A percentile compares a stretch with the other conserved stretches of the same genome.
Conservation (phyloP, 2,888 invertebrate species). For the Nematopogon swammerdamellus region DNA sequence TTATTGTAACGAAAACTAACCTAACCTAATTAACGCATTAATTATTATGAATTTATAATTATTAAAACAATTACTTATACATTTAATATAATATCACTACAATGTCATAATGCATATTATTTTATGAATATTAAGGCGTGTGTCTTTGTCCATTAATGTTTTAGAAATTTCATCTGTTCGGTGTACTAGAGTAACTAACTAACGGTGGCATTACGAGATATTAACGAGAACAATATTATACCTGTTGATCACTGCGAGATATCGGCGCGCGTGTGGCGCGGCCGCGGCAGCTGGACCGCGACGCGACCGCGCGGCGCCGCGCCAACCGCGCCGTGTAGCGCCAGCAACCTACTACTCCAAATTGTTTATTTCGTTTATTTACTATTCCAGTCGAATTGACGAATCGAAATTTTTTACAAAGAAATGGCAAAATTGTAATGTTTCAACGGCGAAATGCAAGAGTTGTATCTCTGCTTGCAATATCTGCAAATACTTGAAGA, state of each 20-base stretch:
- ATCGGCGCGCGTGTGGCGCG: too few species aligned
- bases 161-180: constrained; percentile 48
- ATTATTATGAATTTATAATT: constrained; percentile 49
- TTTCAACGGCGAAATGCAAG: constrained; percentile 25
- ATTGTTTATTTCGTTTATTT: not conserved
- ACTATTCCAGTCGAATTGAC: not conserved
- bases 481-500: constrained; percentile 30
- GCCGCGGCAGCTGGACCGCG: too few species aligned
- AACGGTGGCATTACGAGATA: not conserved
- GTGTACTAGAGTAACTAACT: constrained; percentile 35
- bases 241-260: too few species aligned
- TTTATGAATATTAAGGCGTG: constrained; percentile 42
- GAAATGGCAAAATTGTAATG: not conserved
- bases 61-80: constrained; percentile 49
- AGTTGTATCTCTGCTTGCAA: constrained; percentile 34
- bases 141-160: constrained; percentile 57
- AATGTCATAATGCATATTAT: constrained; percentile 58
- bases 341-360: too few species aligned
- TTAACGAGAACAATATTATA: too few species aligned
- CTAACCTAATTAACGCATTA: constrained; percentile 50
- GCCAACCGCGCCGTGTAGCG: too few species aligned
- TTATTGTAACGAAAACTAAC: constrained; percentile 39
- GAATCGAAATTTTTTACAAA: not conserved
- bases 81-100: constrained; percentile 49
- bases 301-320: too few species aligned